phyloP scores from a whole-genome alignment of 2,113 vertebrate species.

The Herpailurus yagouaroundi region DNA sequence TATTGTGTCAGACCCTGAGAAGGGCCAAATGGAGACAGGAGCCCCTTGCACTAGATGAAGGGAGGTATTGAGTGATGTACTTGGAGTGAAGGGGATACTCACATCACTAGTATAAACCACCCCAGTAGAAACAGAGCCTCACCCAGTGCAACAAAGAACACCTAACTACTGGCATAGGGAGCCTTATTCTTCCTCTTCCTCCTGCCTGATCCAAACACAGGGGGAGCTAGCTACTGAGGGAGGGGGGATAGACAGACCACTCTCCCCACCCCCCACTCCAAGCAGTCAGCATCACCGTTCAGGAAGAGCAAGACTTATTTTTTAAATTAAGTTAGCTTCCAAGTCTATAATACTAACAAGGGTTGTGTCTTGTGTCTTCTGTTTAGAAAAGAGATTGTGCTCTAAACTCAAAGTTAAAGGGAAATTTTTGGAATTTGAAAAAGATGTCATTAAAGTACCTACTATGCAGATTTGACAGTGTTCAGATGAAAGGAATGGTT shows the following conservation, averaged over 20 bases:
- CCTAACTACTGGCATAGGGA: background rate
- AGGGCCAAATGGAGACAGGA: background rate
- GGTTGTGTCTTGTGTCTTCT: background rate
- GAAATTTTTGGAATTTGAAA: background rate
- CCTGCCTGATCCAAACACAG: too few relatives aligned
- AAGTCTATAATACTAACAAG: background rate
- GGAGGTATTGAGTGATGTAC: background rate
- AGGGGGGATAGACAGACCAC: background rate
- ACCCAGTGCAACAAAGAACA: background rate
- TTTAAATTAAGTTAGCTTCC: background rate
- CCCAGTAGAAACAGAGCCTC: background rate
- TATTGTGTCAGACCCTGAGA: background rate
- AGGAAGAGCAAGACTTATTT: background rate
- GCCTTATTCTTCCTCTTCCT: background rate
- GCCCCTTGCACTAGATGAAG: background rate
- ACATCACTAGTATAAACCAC: background rate
- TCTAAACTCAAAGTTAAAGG: background rate
- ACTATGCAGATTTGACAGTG: background rate
- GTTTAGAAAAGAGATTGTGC: background rate
- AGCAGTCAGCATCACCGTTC: background rate
- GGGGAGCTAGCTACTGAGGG: accelerated
- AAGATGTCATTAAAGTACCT: background rate
- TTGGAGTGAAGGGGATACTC: background rate
- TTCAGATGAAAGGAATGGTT: background rate
- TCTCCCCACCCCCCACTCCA: background rate